These are phyloP conservation scores for Phyllotreta striolata DNA, from an alignment of 2,888 invertebrate genomes.

Conservation along the genomic window DNA sequence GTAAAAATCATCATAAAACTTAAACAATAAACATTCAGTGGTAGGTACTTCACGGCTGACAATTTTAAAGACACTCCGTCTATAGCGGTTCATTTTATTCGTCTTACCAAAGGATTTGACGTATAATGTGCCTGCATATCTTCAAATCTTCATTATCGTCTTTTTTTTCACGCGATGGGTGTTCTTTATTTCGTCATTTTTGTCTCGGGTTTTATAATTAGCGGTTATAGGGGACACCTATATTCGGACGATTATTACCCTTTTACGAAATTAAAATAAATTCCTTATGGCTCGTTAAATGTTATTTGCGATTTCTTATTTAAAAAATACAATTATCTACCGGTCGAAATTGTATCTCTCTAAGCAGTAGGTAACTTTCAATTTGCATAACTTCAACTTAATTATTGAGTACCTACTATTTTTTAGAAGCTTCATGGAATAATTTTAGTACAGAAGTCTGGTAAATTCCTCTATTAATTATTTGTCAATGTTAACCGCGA, in stretches of 20 bases:
- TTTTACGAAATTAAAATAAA: too few relatives aligned
- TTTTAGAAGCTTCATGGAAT: not conserved
- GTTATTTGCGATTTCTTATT: too few relatives aligned
- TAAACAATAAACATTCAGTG: conserved; percentile 25
- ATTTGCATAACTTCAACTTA: too few relatives aligned
- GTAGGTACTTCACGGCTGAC: conserved; percentile 31
- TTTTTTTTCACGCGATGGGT: conserved; percentile 31
- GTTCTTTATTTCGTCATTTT: conserved; percentile 34
- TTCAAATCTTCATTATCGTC: conserved; percentile 50
- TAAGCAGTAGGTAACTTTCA: too few relatives aligned
- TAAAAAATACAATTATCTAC: too few relatives aligned
- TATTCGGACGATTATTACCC: too few relatives aligned
- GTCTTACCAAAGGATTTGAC: conserved; percentile 32
- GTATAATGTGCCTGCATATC: conserved; percentile 52
- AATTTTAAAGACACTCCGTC: conserved; percentile 27
- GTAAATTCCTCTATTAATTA: not conserved
- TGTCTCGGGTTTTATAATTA: conserved; percentile 13
- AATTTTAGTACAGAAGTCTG: not conserved
- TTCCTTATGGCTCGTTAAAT: too few relatives aligned
- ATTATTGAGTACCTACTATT: not conserved
- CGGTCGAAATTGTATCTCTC: too few relatives aligned
- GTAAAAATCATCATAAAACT: conserved; percentile 21
- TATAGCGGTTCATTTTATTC: conserved; percentile 33
- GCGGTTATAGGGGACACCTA: conserved; percentile 18
- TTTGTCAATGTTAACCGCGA: not conserved